Base-by-base conservation (phyloP, 2,888 invertebrate species). In the Tenthredo amoena region DNA sequence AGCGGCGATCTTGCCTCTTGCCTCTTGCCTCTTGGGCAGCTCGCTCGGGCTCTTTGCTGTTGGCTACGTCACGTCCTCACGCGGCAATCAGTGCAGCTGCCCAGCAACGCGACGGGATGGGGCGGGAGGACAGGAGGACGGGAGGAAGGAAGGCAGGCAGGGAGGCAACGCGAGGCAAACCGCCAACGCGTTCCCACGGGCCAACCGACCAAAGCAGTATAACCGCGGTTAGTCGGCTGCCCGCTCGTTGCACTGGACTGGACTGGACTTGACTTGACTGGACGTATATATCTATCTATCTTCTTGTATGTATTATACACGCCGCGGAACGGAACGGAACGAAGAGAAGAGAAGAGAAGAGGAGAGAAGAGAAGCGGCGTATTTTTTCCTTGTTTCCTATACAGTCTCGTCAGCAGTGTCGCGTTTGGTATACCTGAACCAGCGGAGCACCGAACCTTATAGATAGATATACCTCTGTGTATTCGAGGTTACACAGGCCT, bases 111-210 rank as follows among this genome's bases (percentile, higher is more conserved):
- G 68, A 68, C 31, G 34, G 26, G 68, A 68, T 12, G 62, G 26
- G 7, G 26, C 10, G 58, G 21, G 58, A 58, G 21, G 18, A 55
- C 5, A 18, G 55, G 18, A 18, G n/a, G 50, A 18, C 18, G 68
- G 68, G 34, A 34, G 34, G 31, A 34, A 68, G 68, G 68, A 34
- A 40, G 40, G 40, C 40, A 40, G 40, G 40, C 40, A 72, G 40
- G 40, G 15, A 37, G 72, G 74, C 74, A 74, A 43, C 74, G 43
- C 74, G 74, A 43, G 77, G 81, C 81, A 62, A 81, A 58, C 83
- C 83, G 83, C 92, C 92, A 92, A 92, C 92, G 92, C 92, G 91
- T 92, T 92, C 92, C 92, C 92, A 92, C 92, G 92, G 91, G 91
- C 91, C 91, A 90, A 90, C 91, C 89, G 89, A 88, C 90, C 90